A percentile compares a stretch with the other conserved stretches of the same genome.
Evolutionary conservation across 2,113 vertebrate genomes (phyloP).

Genomic region (Sturnira hondurensis): DNA sequence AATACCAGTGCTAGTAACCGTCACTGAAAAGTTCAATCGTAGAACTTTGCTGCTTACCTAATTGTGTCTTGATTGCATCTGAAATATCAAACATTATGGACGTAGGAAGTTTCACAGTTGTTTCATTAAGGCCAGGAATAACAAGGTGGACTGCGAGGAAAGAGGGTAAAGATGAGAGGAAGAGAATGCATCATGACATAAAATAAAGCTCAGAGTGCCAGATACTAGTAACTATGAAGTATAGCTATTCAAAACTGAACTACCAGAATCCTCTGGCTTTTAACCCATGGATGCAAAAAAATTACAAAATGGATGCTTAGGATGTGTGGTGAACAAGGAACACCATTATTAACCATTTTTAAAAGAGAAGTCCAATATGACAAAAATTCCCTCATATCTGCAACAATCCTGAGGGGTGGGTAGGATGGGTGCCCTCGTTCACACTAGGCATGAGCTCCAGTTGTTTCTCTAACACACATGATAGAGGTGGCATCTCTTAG

Average conservation of each 20-base stretch:
- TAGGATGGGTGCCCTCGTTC: neutral
- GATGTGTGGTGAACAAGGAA: neutral
- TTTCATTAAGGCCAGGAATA: constrained; percentile 82
- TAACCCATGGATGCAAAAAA: neutral
- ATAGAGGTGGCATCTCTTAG: neutral
- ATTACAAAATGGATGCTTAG: neutral
- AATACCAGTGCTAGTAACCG: neutral
- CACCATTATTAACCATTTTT: neutral
- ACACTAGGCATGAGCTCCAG: neutral
- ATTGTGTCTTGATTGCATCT: constrained; percentile 78
- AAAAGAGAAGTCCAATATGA: neutral
- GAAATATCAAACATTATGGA: constrained; percentile 78
- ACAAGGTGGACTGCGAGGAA: constrained; percentile 82
- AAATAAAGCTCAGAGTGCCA: neutral
- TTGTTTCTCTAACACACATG: neutral
- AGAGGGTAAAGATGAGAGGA: neutral
- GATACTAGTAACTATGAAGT: neutral
- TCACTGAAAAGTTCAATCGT: neutral
- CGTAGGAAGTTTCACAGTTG: constrained; percentile 77
- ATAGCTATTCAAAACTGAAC: neutral
- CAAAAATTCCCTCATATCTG: neutral
- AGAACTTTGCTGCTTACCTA: constrained; percentile 74
- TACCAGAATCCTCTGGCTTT: neutral
- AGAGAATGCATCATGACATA: neutral
- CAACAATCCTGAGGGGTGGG: neutral